Base-by-base conservation (phyloP, 2,888 invertebrate genomes). In the Druceiella hillmani region DNA sequence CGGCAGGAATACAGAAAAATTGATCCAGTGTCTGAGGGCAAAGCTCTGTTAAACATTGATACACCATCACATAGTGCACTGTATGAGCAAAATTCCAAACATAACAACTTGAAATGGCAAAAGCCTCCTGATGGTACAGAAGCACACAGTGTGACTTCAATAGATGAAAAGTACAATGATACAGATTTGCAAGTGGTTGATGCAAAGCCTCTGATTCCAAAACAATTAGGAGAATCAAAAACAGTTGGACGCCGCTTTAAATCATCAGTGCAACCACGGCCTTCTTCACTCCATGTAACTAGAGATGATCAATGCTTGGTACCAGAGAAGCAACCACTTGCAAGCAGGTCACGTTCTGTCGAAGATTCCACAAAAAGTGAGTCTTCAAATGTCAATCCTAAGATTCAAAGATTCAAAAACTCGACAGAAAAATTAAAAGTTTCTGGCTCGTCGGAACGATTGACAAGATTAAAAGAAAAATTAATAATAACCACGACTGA, bases 371-470 rank as follows among this genome's bases (percentile, higher is more conserved):
- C 59, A 37, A 53, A 55, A 43, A 48, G 55, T 47, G 54, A 51
- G 44, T 57, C 56, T 44, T 62, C 62, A 38, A 46, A 51, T 41
- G 51, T 57, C 44, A 66, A 66, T 48, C 55, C 56, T 38, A 63
- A 61, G 49, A 56, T 64, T 45, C 57, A 58, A 41, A 57, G 53
- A 39, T 54, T 64, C 43, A 59, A 62, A 20, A 61, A 58, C 40
- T 64, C 68, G 26, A 65, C 62, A 35, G 62, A 66, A 41, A 59
- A 61, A 22, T 56, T 66, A 17, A 62, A 59, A 44, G 64, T 60
- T 44, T 67, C 62, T 29, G 58, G 66, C 54, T 68, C 68, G 27
- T 61, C 67, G 10, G 69, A 69, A 52, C 54, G 61, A 7, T 56
- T 68, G 37, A 50, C 64, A 45, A 58, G 66, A 9, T 54, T 71